Conservation (phyloP, 2,113 vertebrate genomes). For the Calyptomena viridis region DNA sequence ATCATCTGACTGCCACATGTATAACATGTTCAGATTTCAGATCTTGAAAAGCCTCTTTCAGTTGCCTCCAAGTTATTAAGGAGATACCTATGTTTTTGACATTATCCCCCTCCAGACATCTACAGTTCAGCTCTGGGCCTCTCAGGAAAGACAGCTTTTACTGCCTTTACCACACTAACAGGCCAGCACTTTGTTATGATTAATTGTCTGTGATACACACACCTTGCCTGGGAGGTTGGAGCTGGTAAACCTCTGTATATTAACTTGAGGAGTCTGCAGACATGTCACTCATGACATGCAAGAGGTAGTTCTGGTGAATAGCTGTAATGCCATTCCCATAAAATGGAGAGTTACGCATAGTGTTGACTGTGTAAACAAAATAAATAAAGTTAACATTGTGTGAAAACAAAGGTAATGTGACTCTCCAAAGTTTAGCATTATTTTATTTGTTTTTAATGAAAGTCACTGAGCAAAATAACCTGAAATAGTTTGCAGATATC, state of each 20-base stretch:
- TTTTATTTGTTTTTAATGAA: neutral
- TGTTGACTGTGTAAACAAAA: neutral
- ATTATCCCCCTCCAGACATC: neutral
- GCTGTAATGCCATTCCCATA: neutral
- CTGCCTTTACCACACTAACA: fast-evolving
- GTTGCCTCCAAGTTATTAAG: neutral
- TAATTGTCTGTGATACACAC: neutral
- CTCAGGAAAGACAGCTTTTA: neutral
- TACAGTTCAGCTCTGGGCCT: neutral
- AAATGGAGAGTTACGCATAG: neutral
- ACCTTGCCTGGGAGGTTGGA: neutral
- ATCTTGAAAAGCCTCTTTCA: neutral
- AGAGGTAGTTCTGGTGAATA: neutral
- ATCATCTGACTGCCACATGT: neutral
- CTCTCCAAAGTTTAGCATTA: neutral
- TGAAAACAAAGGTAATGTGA: neutral
- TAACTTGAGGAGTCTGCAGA: neutral
- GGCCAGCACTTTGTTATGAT: neutral
- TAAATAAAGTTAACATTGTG: neutral
- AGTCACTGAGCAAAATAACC: neutral
- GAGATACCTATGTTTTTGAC: neutral
- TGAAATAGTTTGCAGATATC: neutral
- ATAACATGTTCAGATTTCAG: neutral
- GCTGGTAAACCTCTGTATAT: neutral
- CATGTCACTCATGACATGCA: neutral